Evolutionary conservation across 1,140 invertebrate species (phyloP).

Genomic region (Ostrea denselamellosa): DNA sequence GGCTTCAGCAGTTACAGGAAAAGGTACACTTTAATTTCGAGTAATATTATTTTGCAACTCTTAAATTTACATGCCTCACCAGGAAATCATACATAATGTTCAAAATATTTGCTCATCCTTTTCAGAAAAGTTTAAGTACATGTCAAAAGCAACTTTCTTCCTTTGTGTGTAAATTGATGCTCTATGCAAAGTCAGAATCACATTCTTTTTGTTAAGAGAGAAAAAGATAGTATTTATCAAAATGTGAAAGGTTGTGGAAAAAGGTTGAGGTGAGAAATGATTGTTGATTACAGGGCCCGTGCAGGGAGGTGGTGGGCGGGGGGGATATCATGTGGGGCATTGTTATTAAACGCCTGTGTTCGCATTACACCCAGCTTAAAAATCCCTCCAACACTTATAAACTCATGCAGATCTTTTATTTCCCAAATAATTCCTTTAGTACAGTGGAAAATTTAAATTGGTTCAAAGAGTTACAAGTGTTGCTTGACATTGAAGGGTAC

Average conservation of each 20-base stretch:
- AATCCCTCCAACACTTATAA: constrained; percentile 29
- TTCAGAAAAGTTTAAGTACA: constrained; percentile 1
- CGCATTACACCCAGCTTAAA: constrained; percentile 1
- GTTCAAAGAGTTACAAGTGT: constrained; percentile 41
- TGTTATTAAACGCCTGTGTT: constrained; percentile 26
- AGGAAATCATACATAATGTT: neutral
- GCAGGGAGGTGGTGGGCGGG: neutral
- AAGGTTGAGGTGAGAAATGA: neutral
- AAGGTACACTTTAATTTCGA: constrained; percentile 39
- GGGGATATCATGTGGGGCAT: constrained; percentile 28
- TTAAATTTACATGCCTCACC: neutral
- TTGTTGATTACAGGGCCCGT: constrained; percentile 1
- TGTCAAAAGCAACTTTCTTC: neutral
- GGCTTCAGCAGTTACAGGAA: constrained; percentile 54
- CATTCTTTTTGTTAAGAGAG: neutral
- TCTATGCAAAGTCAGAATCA: neutral
- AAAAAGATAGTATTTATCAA: constrained; percentile 10
- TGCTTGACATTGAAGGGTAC: neutral
- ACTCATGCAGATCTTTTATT: neutral
- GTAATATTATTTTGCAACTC: neutral
- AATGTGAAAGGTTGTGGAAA: constrained; percentile 6
- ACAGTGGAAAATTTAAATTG: constrained; percentile 44
- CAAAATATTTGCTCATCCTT: neutral
- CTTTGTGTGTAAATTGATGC: constrained; percentile 10
- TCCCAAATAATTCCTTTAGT: constrained; percentile 7